Base-by-base conservation (phyloP, 2,888 invertebrate genomes). In the Plebejus argus region DNA sequence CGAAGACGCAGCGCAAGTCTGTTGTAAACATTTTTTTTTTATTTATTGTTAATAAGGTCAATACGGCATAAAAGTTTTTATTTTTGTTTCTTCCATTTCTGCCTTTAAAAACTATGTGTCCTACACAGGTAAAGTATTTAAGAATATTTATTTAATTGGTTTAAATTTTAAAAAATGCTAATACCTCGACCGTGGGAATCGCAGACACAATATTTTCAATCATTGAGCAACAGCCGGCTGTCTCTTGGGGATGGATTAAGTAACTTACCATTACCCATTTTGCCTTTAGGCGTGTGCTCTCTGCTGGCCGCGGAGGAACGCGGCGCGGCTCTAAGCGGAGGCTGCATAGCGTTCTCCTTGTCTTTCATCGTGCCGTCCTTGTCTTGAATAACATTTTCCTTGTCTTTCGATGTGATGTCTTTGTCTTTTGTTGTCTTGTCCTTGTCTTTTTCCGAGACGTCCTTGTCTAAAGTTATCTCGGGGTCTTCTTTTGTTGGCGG, bases 201-300 rank as follows among this genome's bases (percentile, higher is more conserved):
- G n/a, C n/a, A n/a, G n/a, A n/a, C n/a, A n/a, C n/a, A n/a, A n/a
- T n/a, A n/a, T n/a, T n/a, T n/a, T n/a, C n/a, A n/a, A n/a, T n/a
- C n/a, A n/a, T n/a, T n/a, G n/a, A n/a, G n/a, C n/a, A n/a, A n/a
- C n/a, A n/a, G n/a, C n/a, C n/a, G n/a, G n/a, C n/a, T n/a, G n/a
- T n/a, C n/a, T n/a, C n/a, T n/a, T n/a, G n/a, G n/a, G n/a, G n/a
- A n/a, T n/a, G n/a, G n/a, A n/a, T 39, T n/a, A 23, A 45, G 45
- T 15, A 18, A 61, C 76, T 80, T 71, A 78, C 82, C 82, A 66
- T 74, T 80, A 3, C 76, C 79, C 5, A 78, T 18, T 82, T 88
- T 88, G 10, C 81, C 84, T 79, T 86, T 88, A 2, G 90, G 91
- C 0, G 90, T 89, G 0, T 87, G 84, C 8, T 90, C 90, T 8